Percentiles rank a stretch among this genome's conserved stretches.
Conservation (phyloP, 2,797 vertebrate genomes). For the Neopelma chrysocephalum region DNA sequence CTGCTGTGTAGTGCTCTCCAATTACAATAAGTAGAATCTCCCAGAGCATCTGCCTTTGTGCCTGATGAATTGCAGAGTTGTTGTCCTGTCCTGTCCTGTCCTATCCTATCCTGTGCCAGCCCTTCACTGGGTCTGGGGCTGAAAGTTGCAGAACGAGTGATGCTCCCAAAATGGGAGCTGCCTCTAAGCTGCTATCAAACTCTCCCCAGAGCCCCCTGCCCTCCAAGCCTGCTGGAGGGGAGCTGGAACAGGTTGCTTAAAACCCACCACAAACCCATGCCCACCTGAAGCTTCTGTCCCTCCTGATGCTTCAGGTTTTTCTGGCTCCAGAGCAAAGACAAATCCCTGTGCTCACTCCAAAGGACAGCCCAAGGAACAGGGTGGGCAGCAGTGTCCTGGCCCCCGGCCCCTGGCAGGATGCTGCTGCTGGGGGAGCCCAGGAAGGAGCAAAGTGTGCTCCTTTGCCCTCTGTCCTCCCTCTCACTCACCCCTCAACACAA, state of each 20-base stretch:
- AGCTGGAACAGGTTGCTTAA: background rate
- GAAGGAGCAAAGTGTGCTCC: fast-evolving
- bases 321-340: background rate
- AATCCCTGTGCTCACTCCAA: background rate
- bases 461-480: background rate
- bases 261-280: background rate
- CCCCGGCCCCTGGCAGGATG: background rate
- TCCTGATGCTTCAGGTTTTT: background rate
- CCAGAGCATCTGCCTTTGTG: background rate
- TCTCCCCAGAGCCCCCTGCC: too few species aligned
- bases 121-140: background rate
- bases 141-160: background rate
- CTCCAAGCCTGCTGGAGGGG: background rate
- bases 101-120: background rate
- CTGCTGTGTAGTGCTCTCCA: background rate
- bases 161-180: background rate
- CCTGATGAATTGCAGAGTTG: background rate
- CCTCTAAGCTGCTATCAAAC: background rate
- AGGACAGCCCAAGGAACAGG: background rate
- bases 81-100: background rate
- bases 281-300: background rate
- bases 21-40: background rate
- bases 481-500: background rate
- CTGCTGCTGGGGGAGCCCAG: background rate
- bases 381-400: background rate